phyloP scores from a whole-genome alignment of 2,113 vertebrate species.

The Holacanthus passer region DNA sequence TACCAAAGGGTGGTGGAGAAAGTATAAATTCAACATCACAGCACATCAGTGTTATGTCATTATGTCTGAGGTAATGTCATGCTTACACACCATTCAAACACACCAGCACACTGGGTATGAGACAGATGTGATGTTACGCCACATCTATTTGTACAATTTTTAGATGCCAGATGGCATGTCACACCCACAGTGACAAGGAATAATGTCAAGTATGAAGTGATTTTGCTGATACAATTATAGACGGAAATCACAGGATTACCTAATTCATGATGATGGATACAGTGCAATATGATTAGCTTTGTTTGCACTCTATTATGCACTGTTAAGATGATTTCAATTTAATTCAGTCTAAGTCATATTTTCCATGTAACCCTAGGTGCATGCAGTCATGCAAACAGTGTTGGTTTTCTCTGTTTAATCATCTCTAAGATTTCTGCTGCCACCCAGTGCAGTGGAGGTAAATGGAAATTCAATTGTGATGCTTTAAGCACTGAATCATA shows the following conservation, averaged over 20 bases:
- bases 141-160: slow-evolving; percentile 27
- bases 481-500: not conserved
- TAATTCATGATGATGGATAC: slow-evolving; percentile 17
- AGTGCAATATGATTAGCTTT: slow-evolving; percentile 1
- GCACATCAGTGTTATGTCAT: slow-evolving; percentile 49
- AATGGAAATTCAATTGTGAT: not conserved
- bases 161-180: slow-evolving; percentile 57
- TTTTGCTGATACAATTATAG: slow-evolving; percentile 20
- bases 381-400: not conserved
- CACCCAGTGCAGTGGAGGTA: not conserved
- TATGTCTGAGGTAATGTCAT: slow-evolving; percentile 48
- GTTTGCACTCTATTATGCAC: not conserved
- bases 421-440: not conserved
- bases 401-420: not conserved
- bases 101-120: not conserved
- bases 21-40: slow-evolving; percentile 19
- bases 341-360: not conserved
- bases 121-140: slow-evolving; percentile 10
- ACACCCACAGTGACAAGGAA: slow-evolving; percentile 22
- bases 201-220: slow-evolving; percentile 28
- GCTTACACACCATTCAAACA: slow-evolving; percentile 31
- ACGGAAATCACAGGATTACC: slow-evolving; percentile 33
- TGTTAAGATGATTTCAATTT: not conserved
- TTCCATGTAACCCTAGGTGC: not conserved
- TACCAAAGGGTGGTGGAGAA: slow-evolving; percentile 19